Conservation (phyloP, 2,113 vertebrate genomes). For the Ageneiosus marmoratus region DNA sequence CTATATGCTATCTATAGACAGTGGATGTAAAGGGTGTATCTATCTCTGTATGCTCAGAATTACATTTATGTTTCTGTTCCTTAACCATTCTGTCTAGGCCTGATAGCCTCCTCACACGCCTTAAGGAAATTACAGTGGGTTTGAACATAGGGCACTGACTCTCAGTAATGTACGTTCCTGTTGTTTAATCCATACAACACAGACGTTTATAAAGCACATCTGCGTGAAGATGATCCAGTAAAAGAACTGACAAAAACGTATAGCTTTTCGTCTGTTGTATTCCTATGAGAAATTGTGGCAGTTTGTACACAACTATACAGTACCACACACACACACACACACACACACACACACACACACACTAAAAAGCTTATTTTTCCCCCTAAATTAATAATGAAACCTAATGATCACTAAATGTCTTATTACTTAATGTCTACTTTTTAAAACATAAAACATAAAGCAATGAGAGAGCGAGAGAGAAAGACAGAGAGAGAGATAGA, state of each 20-base stretch:
- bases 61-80: background rate
- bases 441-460: background rate
- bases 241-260: background rate
- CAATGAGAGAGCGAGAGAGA: background rate
- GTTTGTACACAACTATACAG: background rate
- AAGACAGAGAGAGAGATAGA: background rate
- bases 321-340: background rate
- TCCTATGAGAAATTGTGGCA: background rate
- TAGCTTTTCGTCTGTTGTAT: background rate
- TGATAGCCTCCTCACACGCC: background rate
- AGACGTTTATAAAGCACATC: background rate
- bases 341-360: background rate
- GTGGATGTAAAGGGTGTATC: background rate
- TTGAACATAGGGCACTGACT: background rate
- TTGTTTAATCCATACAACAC: background rate
- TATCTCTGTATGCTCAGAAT: background rate
- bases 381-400: background rate
- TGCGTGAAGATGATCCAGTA: too few species aligned
- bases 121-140: background rate
- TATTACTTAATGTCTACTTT: background rate
- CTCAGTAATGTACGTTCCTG: background rate
- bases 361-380: background rate
- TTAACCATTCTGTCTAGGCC: background rate
- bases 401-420: background rate
- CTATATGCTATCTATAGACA: background rate